Evolutionary conservation across 2,113 vertebrate genomes (phyloP).

Genomic region (Brachypteracias leptosomus): DNA sequence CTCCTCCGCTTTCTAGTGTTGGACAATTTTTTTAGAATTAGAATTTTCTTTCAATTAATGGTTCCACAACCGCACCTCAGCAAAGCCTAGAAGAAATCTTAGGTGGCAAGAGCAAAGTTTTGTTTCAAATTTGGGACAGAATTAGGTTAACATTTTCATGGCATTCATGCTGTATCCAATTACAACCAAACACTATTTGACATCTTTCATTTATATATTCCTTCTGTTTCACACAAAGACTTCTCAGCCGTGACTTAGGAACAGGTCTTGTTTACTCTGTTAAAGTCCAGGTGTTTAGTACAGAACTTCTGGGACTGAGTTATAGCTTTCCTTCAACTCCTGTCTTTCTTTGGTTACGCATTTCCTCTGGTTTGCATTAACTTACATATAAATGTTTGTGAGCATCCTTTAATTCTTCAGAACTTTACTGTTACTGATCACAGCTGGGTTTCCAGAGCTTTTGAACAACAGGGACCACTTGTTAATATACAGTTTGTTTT

Average conservation of each 20-base stretch:
- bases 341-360: not conserved
- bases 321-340: not conserved
- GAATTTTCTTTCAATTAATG: not conserved
- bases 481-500: not conserved
- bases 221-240: not conserved
- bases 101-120: not conserved
- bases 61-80: not conserved
- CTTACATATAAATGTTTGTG: not conserved
- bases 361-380: conserved; percentile 19
- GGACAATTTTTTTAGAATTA: not conserved
- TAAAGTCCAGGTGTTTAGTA: not conserved
- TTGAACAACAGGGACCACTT: not conserved
- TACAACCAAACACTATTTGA: not conserved
- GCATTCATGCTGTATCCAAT: not conserved
- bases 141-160: not conserved
- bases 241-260: not conserved
- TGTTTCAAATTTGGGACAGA: not conserved
- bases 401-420: not conserved
- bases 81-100: not conserved
- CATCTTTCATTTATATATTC: not conserved
- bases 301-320: not conserved
- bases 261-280: not conserved
- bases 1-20: not conserved
- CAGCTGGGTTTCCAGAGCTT: not conserved
- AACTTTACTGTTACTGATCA: not conserved